phyloP scores from a whole-genome alignment of 1,140 invertebrate species.

The Lasaia peninsularis region DNA sequence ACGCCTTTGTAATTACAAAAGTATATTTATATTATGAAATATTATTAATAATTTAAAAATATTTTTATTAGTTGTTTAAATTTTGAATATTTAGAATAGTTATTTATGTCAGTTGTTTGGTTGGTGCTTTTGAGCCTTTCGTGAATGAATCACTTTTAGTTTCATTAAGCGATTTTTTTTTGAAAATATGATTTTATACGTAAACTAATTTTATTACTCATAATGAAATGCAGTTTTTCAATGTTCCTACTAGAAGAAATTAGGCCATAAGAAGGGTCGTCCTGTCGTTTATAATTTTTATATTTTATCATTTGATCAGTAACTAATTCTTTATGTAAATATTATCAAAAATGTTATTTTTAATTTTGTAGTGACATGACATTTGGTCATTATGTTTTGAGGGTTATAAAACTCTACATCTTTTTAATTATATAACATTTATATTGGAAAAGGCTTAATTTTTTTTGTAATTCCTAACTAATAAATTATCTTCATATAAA shows the following conservation, averaged over 20 bases:
- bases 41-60: constrained; percentile 9
- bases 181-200: constrained; percentile 3
- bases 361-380: too few relatives aligned
- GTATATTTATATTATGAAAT: constrained; percentile 11
- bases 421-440: too few relatives aligned
- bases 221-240: background rate
- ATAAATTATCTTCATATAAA: too few relatives aligned
- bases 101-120: constrained; percentile 9
- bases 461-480: too few relatives aligned
- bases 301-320: background rate
- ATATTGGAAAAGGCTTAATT: too few relatives aligned
- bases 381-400: too few relatives aligned
- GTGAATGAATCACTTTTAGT: constrained; percentile 9
- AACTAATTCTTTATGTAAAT: background rate
- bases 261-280: background rate
- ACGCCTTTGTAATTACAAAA: constrained; percentile 2
- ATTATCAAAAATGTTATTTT: background rate
- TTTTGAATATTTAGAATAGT: constrained; percentile 7
- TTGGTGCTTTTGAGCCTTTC: background rate
- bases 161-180: constrained; percentile 7
- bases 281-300: background rate
- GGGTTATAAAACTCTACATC: too few relatives aligned
- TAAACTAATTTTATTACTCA: background rate
- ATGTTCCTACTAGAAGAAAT: constrained; percentile 7
- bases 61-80: constrained; percentile 10